Evolutionary conservation across 2,888 invertebrate genomes (phyloP).

Genomic region (Hydrotaea diabolus): DNA sequence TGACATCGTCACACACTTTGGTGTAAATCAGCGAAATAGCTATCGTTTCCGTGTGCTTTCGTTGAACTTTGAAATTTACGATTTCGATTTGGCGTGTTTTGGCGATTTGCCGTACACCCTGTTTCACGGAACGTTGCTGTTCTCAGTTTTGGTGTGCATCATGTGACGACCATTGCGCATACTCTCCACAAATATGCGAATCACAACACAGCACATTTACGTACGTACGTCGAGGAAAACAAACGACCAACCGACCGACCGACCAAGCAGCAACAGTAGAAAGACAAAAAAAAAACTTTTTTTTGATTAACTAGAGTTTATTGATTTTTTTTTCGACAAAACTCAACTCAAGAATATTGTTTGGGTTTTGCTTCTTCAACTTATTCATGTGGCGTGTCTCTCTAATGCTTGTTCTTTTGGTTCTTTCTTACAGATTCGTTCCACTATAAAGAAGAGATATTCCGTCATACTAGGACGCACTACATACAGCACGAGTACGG

Average conservation of each 20-base stretch:
- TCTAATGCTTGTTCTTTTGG: conserved; percentile 53
- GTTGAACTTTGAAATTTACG: conserved; percentile 53
- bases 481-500: neutral
- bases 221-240: neutral
- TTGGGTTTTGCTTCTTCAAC: neutral
- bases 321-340: conserved; percentile 55
- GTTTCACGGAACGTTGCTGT: conserved; percentile 18
- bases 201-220: conserved; percentile 10
- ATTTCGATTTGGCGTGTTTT: neutral
- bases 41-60: neutral
- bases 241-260: conserved; percentile 7
- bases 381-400: neutral
- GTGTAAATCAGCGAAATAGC: neutral
- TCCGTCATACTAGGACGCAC: neutral
- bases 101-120: conserved; percentile 56
- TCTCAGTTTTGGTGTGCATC: conserved; percentile 45
- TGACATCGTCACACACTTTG: neutral
- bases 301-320: conserved; percentile 59
- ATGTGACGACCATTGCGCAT: conserved; percentile 63
- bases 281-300: conserved; percentile 17
- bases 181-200: conserved; percentile 58
- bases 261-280: conserved; percentile 22
- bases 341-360: conserved; percentile 46
- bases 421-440: conserved; percentile 55
- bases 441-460: conserved; percentile 45